A percentile compares a stretch with the other conserved stretches of the same genome.
Conservation (phyloP, 2,888 invertebrate genomes). For the Onchidella celtica region DNA sequence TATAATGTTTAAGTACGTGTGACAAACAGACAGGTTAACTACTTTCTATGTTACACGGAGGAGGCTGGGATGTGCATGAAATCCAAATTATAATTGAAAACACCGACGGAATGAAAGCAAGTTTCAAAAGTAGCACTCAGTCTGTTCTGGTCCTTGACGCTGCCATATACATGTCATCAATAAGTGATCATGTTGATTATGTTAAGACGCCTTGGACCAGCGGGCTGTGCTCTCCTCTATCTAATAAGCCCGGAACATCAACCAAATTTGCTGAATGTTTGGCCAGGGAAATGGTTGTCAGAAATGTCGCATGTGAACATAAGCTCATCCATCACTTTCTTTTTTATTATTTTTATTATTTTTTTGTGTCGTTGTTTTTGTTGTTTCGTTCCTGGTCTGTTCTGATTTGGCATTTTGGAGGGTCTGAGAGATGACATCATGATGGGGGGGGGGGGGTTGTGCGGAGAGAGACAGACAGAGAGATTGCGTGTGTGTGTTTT, state of each 20-base stretch:
- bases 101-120: no score
- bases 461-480: neutral
- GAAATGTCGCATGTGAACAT: constrained; percentile 50
- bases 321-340: constrained; percentile 16
- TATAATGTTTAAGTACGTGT: no score
- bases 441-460: neutral
- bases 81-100: no score
- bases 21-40: no score
- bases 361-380: no score
- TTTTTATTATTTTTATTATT: no score
- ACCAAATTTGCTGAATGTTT: neutral
- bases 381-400: neutral
- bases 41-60: no score
- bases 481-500: neutral
- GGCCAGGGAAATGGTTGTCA: constrained; percentile 11
- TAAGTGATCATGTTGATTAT: neutral
- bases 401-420: neutral
- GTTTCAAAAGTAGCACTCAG: no score
- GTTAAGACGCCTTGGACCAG: neutral
- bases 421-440: neutral
- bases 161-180: neutral
- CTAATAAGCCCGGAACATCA: neutral
- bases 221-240: neutral
- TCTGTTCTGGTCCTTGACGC: no score
- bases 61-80: no score